phyloP scores from a whole-genome alignment of 2,797 vertebrate species.

The Smutsia temminckii region DNA sequence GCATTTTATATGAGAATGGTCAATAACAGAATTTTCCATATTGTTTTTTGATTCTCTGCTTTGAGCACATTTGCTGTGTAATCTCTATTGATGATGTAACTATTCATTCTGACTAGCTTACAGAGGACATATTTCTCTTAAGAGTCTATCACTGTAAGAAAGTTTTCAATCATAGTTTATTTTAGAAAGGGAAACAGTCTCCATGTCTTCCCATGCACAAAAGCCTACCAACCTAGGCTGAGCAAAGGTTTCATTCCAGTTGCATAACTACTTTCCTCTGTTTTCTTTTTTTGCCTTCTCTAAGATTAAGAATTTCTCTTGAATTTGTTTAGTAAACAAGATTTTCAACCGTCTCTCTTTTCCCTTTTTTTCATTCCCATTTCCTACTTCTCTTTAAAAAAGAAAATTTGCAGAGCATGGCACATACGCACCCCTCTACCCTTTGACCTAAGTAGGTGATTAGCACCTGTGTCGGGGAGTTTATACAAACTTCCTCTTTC shows the following conservation, averaged over 20 bases:
- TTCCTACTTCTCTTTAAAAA: background rate
- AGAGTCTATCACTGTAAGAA: background rate
- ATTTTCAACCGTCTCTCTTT: background rate
- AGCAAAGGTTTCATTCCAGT: background rate
- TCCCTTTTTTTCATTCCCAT: background rate
- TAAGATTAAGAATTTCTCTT: background rate
- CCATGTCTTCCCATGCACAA: background rate
- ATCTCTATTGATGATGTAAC: background rate
- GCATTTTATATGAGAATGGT: slow-evolving; percentile 2
- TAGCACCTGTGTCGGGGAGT: background rate
- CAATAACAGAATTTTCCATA: background rate
- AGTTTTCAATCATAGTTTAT: background rate
- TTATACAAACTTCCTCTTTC: slow-evolving; percentile 24
- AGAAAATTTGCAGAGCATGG: background rate
- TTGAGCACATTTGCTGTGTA: background rate
- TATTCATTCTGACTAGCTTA: slow-evolving; percentile 3
- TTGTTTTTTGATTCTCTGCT: background rate
- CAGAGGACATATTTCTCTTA: background rate
- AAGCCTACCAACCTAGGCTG: background rate
- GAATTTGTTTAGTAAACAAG: slow-evolving; percentile 17
- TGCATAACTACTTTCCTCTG: background rate
- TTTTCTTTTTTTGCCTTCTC: background rate
- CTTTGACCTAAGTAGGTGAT: background rate
- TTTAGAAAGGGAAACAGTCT: background rate
- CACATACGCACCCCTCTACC: background rate